Percentiles rank a stretch among this genome's conserved stretches.
Conservation (phyloP, 2,113 vertebrate genomes). For the Pycnonotus jocosus region DNA sequence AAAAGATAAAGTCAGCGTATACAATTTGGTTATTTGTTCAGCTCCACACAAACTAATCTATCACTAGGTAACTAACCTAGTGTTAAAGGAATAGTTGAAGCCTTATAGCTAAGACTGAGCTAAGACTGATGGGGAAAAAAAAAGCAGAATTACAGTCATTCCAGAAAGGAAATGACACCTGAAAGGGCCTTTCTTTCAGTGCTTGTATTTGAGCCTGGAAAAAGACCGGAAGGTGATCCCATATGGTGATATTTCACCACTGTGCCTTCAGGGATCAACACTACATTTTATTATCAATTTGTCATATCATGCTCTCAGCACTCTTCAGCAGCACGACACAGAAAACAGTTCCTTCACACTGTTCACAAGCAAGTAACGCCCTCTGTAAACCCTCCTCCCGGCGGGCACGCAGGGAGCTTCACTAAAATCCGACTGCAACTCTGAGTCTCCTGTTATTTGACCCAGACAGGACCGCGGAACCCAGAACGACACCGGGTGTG, state of each 20-base stretch:
- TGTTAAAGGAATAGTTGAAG: neutral
- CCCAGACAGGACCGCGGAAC: rapidly evolving
- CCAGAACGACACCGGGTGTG: rapidly evolving
- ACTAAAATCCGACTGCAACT: rapidly evolving
- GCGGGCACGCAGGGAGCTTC: neutral
- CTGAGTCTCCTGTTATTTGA: rapidly evolving
- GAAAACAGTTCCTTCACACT: rapidly evolving
- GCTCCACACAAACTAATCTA: neutral
- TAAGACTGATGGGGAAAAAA: rapidly evolving
- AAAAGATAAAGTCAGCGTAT: neutral
- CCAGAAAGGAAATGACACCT: neutral
- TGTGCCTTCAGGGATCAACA: neutral
- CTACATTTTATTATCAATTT: neutral
- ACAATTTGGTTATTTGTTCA: neutral
- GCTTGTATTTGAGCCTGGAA: neutral
- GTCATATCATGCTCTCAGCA: neutral
- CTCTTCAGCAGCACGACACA: neutral
- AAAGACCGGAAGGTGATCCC: neutral
- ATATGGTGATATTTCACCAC: neutral
- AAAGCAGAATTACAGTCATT: rapidly evolving
- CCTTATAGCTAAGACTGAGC: neutral
- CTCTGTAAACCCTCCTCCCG: neutral
- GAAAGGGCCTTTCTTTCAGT: neutral
- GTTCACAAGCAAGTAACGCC: neutral
- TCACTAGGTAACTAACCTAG: neutral